Evolutionary conservation across 2,797 vertebrate species (phyloP).

Genomic region (Pantherophis alleghaniensis): DNA sequence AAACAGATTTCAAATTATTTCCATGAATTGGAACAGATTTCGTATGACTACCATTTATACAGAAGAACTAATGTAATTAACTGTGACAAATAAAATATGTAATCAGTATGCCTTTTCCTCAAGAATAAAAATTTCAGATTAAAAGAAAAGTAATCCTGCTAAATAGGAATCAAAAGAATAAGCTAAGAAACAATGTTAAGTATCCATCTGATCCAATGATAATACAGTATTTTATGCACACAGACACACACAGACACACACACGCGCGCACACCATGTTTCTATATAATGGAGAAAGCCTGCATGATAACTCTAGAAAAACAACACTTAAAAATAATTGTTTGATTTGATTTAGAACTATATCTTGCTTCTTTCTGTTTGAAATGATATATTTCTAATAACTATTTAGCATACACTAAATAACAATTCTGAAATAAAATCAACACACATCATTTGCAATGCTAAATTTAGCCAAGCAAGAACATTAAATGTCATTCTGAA

Average conservation of each 20-base stretch:
- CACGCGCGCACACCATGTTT: too few species aligned
- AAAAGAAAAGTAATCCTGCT: not conserved
- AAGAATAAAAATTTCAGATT: not conserved
- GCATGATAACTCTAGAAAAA: too few species aligned
- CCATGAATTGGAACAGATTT: not conserved
- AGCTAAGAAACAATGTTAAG: not conserved
- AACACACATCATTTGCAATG: not conserved
- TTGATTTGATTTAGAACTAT: not conserved
- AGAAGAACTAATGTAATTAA: not conserved
- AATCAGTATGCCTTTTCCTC: not conserved
- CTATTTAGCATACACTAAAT: not conserved
- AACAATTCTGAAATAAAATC: not conserved
- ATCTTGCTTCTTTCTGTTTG: not conserved
- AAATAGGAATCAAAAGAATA: not conserved
- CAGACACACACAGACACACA: too few species aligned
- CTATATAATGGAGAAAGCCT: not conserved
- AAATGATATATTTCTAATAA: not conserved
- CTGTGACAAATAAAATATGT: not conserved
- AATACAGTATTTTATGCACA: not conserved
- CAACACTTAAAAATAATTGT: not conserved
- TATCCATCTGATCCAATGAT: not conserved
- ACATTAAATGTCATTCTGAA: not conserved
- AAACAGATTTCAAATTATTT: not conserved
- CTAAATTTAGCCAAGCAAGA: not conserved
- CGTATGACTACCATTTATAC: not conserved